Conservation (phyloP, 2,797 vertebrate species). For the Pampus argenteus region DNA sequence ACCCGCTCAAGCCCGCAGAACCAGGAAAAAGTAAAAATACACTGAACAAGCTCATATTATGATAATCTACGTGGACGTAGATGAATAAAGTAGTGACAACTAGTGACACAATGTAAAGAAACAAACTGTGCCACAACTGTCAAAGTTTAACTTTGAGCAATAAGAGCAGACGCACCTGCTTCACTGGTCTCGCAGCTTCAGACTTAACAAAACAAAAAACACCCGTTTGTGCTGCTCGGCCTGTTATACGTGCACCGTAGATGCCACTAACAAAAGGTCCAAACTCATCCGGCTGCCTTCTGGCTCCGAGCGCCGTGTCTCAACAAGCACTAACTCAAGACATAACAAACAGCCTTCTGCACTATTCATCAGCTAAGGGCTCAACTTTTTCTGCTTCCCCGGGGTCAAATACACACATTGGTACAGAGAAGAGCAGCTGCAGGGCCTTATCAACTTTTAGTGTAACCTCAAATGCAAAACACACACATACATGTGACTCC, state of each 20-base stretch:
- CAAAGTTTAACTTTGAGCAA: not conserved
- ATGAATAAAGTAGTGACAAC: not conserved
- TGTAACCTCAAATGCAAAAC: not conserved
- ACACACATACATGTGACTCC: not conserved
- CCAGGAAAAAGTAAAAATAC: not conserved
- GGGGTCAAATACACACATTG: too few relatives aligned
- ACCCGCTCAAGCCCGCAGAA: slow-evolving; percentile 12
- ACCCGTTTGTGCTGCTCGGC: slow-evolving; percentile 7
- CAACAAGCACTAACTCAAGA: slow-evolving; percentile 42
- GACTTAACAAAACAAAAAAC: not conserved
- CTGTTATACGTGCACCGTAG: slow-evolving; percentile 16
- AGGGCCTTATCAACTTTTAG: slow-evolving; percentile 12
- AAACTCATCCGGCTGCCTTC: not conserved
- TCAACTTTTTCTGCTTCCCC: not conserved
- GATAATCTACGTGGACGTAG: slow-evolving; percentile 6
- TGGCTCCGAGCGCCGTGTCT: slow-evolving; percentile 26
- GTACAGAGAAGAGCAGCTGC: not conserved
- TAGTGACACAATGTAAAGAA: not conserved
- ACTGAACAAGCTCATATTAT: slow-evolving; percentile 18
- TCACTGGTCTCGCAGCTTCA: not conserved
- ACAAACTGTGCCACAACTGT: not conserved
- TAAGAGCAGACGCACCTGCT: not conserved
- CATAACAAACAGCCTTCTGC: slow-evolving; percentile 27
- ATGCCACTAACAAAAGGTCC: not conserved
- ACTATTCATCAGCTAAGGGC: not conserved